Base-by-base conservation (phyloP, 1,140 invertebrate genomes). In the Nephila pilipes region DNA sequence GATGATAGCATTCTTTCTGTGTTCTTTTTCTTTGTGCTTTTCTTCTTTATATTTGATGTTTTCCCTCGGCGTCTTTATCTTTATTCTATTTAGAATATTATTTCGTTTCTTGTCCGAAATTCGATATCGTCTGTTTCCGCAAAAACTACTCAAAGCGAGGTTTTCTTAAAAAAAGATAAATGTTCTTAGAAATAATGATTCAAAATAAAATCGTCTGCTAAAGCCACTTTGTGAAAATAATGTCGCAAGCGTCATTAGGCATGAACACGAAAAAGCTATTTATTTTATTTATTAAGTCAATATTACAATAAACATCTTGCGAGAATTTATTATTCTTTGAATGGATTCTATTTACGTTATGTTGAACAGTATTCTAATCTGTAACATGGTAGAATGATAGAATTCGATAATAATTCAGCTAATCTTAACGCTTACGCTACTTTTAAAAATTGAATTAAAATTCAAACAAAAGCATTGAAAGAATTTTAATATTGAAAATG, bases 171-270 rank as follows among this genome's bases (percentile, higher is more conserved):
- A 36, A 87, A 46, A 60, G 32, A 87, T 69, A 65, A 65, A 65
- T 46, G 69, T 36, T 75, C 58, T 5, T 36, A 5, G 29, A 32
- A 75, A 75, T 75, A 75, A 60, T 65, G 60, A 20, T 81, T 55
- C 14, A 60, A 87, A 87, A 58, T 87, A 32, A 87, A 87, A 87
- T 87, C 58, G 85, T 87, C 85, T 87, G 60, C 12, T 38, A 46
- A 54, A 65, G 54, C 14, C 60, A 29, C 20, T 79, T 58, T 20
- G 38, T 54, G 69, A 90, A 90, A 81, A 81, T 81, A 90, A 81
- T 75, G 81, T 54, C 20, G 12, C 55, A 81, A 81, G 75, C 69
- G 79, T 90, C 88, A 81, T 90, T 90, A 90, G 32, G n/a, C 32
- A 25, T 25, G 55, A 20, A 90, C 38, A 69, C 20, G n/a, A 32